These are phyloP conservation scores for Bothrops jararaca DNA, from an alignment of 2,113 vertebrate genomes.

Conservation along the genomic window DNA sequence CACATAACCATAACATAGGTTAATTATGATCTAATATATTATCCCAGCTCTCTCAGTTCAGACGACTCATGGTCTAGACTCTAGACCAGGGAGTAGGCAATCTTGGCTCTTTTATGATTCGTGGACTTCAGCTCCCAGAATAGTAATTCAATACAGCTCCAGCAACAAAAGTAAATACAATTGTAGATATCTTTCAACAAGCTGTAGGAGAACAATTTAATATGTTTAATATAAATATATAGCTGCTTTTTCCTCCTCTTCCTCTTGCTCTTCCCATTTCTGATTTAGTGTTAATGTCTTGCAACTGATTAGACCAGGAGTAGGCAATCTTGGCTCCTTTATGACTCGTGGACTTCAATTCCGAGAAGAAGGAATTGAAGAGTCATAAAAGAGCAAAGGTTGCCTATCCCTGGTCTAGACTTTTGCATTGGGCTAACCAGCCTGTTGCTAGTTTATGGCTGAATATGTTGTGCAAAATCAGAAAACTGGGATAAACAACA, in stretches of 20 bases:
- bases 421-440: neutral
- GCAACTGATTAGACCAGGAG: too few species aligned
- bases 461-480: neutral
- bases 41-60: neutral
- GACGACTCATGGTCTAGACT: neutral
- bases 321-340: too few species aligned
- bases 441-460: neutral
- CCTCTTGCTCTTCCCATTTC: neutral
- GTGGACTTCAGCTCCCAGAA: neutral
- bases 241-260: neutral
- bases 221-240: neutral
- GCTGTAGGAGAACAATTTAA: neutral
- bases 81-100: too few species aligned
- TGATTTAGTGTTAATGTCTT: neutral
- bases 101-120: too few species aligned
- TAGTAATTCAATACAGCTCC: neutral
- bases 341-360: too few species aligned
- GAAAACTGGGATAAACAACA: neutral
- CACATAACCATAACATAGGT: neutral
- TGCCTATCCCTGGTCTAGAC: too few species aligned
- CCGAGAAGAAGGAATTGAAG: too few species aligned
- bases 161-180: neutral
- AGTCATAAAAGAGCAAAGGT: too few species aligned
- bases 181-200: neutral
- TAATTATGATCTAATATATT: neutral